Base-by-base conservation (phyloP, 2,888 invertebrate species). In the Dastarcus helophoroides region DNA sequence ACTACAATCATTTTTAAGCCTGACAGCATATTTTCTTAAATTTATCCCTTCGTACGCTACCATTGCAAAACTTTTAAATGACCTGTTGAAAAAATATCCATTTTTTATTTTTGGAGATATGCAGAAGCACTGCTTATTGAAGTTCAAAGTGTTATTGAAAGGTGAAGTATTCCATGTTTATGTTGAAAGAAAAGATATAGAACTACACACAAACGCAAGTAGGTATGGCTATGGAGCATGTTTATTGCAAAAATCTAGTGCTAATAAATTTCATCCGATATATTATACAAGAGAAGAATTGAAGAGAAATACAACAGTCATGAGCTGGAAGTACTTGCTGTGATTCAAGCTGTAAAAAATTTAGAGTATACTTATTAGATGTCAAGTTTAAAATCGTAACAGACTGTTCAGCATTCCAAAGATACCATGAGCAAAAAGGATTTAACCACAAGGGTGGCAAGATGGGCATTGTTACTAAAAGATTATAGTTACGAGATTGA, bases 241-340 rank as follows among this genome's bases (percentile, higher is more conserved):
- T 28, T 22, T 44, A 8, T 8, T 41, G 23, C 42, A 43, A 34
- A 31, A 32, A 4, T 26, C 19, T 10, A 7, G 31, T 36, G n/a
- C n/a, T n/a, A n/a, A n/a, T n/a, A n/a, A n/a, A n/a, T n/a, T n/a
- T n/a, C 24, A 50, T 24, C 46, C 46, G 9, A 37, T 50, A 3
- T 43, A 39, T 23, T 46, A 34, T 24, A 43, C 31, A 48, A 46
- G 21, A 34, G 35, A 21, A 49, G 48, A 29, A 47, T 46, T 4
- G 50, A 56, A 37, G 38, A 42, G 21, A 47, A 46, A 29, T 55
- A 51, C 25, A 30, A 32, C n/a, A 50, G 52, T 14, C 58, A 56
- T 32, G 53, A 57, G 22, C 32, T 59, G 2, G 55, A 58, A 42
- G 50, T 54, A 3, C 31, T 57, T 4, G 54, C 52, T 0, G 39